phyloP scores from a whole-genome alignment of 2,888 invertebrate species.

The Leptinotarsa juncta region DNA sequence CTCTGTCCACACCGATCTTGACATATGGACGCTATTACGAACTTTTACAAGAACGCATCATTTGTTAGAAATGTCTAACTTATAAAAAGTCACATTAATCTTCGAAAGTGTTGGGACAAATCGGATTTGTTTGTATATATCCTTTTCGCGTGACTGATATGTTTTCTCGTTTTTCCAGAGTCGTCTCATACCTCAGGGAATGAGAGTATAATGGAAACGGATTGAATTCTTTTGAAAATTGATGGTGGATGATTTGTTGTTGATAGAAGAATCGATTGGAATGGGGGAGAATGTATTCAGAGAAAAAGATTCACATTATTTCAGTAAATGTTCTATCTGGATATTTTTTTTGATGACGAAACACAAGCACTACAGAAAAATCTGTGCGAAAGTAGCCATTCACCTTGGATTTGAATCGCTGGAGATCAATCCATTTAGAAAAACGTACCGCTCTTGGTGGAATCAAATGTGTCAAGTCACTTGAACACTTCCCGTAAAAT shows the following conservation, averaged over 20 bases:
- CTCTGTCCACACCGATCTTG: not conserved
- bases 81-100: constrained; percentile 19
- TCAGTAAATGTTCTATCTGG: too few relatives aligned
- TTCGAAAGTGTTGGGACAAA: constrained; percentile 19
- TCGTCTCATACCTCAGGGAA: constrained; percentile 1
- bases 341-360: too few relatives aligned
- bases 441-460: too few relatives aligned
- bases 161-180: constrained; percentile 7
- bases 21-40: constrained; percentile 13
- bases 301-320: not conserved
- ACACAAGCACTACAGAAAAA: too few relatives aligned
- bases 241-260: constrained; percentile 5
- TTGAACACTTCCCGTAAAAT: too few relatives aligned
- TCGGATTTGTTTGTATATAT: constrained; percentile 19
- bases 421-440: too few relatives aligned
- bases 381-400: too few relatives aligned
- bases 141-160: constrained; percentile 14
- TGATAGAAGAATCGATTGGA: not conserved
- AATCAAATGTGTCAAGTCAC: too few relatives aligned
- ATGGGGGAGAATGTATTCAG: not conserved
- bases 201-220: constrained; percentile 6
- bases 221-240: constrained; percentile 3
- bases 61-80: constrained; percentile 13
- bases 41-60: constrained; percentile 15
- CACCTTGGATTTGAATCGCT: too few relatives aligned